These are phyloP conservation scores for Diglossa cyanea DNA, from an alignment of 2,797 vertebrate genomes.

Conservation along the genomic window DNA sequence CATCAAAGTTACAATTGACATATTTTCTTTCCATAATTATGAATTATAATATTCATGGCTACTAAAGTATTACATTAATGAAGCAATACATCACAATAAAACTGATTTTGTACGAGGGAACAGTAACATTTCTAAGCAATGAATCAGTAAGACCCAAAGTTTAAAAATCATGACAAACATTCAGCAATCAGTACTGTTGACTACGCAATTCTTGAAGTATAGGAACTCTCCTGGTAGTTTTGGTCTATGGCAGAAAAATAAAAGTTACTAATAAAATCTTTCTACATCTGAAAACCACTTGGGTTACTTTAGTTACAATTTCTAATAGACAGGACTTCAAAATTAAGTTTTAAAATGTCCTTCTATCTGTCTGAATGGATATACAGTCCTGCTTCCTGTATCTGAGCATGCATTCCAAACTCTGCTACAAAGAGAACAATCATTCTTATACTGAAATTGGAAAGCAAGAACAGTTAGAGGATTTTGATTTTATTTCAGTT, in stretches of 20 bases:
- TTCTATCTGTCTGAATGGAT: background rate
- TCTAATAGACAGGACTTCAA: background rate
- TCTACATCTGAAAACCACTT: background rate
- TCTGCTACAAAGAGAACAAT: background rate
- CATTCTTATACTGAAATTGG: background rate
- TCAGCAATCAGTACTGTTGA: background rate
- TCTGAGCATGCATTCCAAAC: background rate
- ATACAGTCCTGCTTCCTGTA: background rate
- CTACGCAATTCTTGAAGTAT: background rate
- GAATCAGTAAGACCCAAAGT: background rate
- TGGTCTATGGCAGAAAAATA: background rate
- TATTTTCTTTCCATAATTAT: background rate
- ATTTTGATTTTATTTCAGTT: background rate
- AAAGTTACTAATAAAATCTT: background rate
- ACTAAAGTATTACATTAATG: background rate
- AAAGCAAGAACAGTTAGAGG: background rate
- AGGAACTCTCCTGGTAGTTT: background rate
- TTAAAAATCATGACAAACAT: background rate
- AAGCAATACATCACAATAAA: background rate
- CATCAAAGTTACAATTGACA: background rate
- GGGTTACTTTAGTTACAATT: background rate
- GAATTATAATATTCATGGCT: background rate
- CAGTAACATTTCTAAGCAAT: background rate
- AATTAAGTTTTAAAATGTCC: background rate
- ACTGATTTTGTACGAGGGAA: background rate